phyloP scores from a whole-genome alignment of 2,888 invertebrate species.

The Caenorhabditis virilis region DNA sequence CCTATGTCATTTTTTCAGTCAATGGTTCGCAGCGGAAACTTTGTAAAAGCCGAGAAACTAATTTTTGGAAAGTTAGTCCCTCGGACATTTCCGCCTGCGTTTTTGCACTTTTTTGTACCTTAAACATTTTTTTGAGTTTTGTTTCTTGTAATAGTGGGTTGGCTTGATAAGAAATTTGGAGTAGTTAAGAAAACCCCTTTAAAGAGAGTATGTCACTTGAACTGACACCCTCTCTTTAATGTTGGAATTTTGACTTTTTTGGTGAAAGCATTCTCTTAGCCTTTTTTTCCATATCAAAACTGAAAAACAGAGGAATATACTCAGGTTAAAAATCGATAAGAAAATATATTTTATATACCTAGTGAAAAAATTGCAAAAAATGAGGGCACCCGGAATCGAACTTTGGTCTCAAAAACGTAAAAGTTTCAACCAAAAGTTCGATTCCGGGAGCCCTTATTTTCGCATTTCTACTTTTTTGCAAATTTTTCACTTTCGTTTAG shows the following conservation, averaged over 20 bases:
- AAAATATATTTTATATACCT: background rate
- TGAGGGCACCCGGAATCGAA: background rate
- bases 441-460: background rate
- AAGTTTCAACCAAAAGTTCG: background rate
- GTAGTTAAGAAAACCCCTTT: too few species aligned
- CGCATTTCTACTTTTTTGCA: background rate
- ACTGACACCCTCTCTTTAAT: too few species aligned
- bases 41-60: too few species aligned
- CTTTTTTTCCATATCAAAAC: background rate
- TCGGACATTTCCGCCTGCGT: too few species aligned
- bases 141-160: too few species aligned
- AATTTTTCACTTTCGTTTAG: background rate
- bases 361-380: background rate
- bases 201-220: too few species aligned
- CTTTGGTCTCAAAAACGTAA: background rate
- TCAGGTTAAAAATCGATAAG: background rate
- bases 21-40: background rate
- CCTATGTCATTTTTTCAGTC: background rate
- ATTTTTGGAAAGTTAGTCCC: too few species aligned
- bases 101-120: too few species aligned
- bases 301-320: background rate
- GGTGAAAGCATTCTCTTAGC: background rate
- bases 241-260: background rate
- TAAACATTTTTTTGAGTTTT: too few species aligned
- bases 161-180: too few species aligned